Evolutionary conservation across 1,140 invertebrate species (phyloP).

Genomic region (Coboldia fuscipes): DNA sequence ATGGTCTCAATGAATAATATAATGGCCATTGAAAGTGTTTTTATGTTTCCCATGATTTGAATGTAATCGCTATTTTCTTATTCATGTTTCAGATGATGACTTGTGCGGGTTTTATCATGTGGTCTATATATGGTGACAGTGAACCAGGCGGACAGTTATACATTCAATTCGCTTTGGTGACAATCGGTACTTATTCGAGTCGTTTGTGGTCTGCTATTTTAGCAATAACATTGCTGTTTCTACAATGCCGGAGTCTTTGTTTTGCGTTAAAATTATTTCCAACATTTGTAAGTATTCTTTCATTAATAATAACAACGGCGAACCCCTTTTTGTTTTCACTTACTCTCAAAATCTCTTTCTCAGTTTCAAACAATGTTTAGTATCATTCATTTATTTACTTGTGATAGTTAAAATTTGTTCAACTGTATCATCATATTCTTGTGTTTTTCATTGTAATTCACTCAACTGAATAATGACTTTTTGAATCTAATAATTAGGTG

Average conservation of each 20-base stretch:
- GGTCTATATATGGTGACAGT: conserved; percentile 29
- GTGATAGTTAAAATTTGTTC: background rate
- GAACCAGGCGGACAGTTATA: conserved; percentile 30
- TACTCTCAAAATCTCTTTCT: too few species aligned
- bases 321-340: too few species aligned
- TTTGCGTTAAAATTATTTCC: conserved; percentile 54
- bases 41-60: background rate
- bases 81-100: conserved; percentile 25
- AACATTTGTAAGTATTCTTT: conserved; percentile 16
- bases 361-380: background rate
- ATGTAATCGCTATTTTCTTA: background rate
- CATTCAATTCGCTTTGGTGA: conserved; percentile 48
- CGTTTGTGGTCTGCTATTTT: conserved; percentile 66
- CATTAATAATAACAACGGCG: too few species aligned
- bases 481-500: conserved; percentile 22
- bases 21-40: background rate
- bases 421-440: background rate
- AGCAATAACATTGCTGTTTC: conserved; percentile 54
- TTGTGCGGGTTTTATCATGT: conserved; percentile 44
- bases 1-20: background rate
- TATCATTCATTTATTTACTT: too few species aligned
- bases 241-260: conserved; percentile 60
- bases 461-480: background rate
- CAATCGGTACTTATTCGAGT: conserved; percentile 50
- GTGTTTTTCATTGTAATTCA: background rate